Percentiles rank a stretch among this genome's conserved stretches.
Evolutionary conservation across 1,140 invertebrate genomes (phyloP).

Genomic region (Ectropis grisescens): DNA sequence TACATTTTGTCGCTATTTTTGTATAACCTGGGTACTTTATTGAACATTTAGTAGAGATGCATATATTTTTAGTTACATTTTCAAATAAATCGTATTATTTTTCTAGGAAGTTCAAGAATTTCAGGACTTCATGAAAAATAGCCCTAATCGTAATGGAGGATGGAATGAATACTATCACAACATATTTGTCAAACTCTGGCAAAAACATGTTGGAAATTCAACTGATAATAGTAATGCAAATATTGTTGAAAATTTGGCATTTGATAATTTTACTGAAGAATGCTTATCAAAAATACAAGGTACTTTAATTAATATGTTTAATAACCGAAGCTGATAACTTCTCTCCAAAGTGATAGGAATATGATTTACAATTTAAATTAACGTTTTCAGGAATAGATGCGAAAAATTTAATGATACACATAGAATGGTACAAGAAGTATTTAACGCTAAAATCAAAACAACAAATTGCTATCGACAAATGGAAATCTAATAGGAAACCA

Average conservation of each 20-base stretch:
- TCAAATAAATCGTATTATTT: no score
- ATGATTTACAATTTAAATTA: not conserved
- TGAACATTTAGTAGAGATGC: no score
- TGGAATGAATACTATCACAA: constrained; percentile 68
- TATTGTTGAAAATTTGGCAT: no score
- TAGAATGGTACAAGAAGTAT: constrained; percentile 62
- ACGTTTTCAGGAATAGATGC: constrained; percentile 33
- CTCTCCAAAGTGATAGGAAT: constrained; percentile 2
- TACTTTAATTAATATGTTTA: no score
- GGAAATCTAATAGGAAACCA: constrained; percentile 49
- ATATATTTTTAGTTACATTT: no score
- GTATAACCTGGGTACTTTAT: no score
- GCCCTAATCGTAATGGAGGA: constrained; percentile 56
- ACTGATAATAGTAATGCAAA: no score
- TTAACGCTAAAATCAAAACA: constrained; percentile 45
- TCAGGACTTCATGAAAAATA: constrained; percentile 57
- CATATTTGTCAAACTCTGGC: constrained; percentile 56
- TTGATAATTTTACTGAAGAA: no score
- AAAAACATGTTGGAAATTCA: constrained; percentile 36
- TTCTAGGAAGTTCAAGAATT: constrained; percentile 62
- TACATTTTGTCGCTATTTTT: no score
- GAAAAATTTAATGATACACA: constrained; percentile 48
- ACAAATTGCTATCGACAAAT: constrained; percentile 56
- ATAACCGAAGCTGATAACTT: no score
- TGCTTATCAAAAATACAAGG: not conserved